Percentiles rank a stretch among this genome's conserved stretches.
phyloP scores from a whole-genome alignment of 2,888 invertebrate genomes.

The Amphipoea oculea region DNA sequence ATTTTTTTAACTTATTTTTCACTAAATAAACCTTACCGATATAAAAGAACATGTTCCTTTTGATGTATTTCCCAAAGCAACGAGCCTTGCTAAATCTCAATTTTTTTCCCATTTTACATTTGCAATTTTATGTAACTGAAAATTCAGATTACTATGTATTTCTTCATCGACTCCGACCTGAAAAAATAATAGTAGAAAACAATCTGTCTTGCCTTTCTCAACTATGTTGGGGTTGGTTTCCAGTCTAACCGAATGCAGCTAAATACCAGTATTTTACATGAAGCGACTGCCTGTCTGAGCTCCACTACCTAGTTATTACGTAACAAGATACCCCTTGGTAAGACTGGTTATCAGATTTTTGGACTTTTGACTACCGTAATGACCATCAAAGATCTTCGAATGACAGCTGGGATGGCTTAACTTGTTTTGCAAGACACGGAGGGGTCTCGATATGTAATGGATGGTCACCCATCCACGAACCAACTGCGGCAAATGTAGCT shows the following conservation, averaged over 20 bases:
- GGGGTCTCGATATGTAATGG: too few species aligned
- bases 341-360: background rate
- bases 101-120: background rate
- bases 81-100: too few species aligned
- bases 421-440: too few species aligned
- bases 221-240: background rate
- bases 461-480: too few species aligned
- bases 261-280: background rate
- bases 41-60: too few species aligned
- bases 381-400: background rate
- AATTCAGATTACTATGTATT: background rate
- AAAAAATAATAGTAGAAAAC: background rate
- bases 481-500: too few species aligned
- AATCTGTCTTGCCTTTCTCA: background rate
- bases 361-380: background rate
- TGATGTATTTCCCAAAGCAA: too few species aligned
- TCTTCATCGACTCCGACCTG: rapidly evolving
- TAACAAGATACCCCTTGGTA: background rate
- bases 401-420: background rate
- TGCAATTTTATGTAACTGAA: background rate
- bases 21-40: too few species aligned
- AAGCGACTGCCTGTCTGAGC: background rate
- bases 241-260: too few species aligned
- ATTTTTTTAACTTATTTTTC: too few species aligned
- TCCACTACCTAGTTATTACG: too few species aligned